Evolutionary conservation across 2,888 invertebrate species (phyloP).

Genomic region (Apamea monoglypha): DNA sequence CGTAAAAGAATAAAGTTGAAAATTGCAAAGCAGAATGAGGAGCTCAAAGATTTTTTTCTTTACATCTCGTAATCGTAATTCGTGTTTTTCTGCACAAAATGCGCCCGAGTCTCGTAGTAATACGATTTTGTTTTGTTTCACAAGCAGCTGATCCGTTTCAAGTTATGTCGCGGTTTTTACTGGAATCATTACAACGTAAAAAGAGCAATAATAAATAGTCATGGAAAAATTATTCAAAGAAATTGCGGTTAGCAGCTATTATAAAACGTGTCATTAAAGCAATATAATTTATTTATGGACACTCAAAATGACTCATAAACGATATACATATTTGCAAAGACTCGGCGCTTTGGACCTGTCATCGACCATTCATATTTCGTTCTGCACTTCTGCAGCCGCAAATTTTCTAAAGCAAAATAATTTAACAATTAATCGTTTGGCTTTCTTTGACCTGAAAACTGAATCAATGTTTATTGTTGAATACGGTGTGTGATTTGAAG

Average conservation of each 20-base stretch:
- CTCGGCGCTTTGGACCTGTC: slow-evolving; percentile 41
- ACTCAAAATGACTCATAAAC: slow-evolving; percentile 49
- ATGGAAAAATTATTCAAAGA: slow-evolving; percentile 19
- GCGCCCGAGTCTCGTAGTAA: slow-evolving; percentile 11
- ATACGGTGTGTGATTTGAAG: slow-evolving; percentile 24
- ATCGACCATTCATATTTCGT: slow-evolving; percentile 56
- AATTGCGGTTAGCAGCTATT: slow-evolving; percentile 21
- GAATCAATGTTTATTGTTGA: slow-evolving; percentile 29
- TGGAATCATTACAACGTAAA: slow-evolving; percentile 24
- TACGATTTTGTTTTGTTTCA: slow-evolving; percentile 43
- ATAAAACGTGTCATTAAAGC: slow-evolving; percentile 28
- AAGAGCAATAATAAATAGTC: slow-evolving; percentile 13
- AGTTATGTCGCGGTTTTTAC: slow-evolving; percentile 30
- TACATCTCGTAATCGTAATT: slow-evolving; percentile 35
- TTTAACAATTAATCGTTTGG: slow-evolving; percentile 39
- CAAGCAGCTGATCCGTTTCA: slow-evolving; percentile 46
- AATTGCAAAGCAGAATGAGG: slow-evolving; percentile 9
- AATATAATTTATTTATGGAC: slow-evolving; percentile 31
- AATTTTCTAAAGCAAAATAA: slow-evolving; percentile 36
- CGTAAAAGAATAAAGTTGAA: slow-evolving; percentile 15
- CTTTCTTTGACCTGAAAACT: slow-evolving; percentile 46
- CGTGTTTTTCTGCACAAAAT: slow-evolving; percentile 46
- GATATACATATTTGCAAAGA: slow-evolving; percentile 44
- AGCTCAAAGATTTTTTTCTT: slow-evolving; percentile 23
- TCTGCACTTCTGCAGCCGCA: slow-evolving; percentile 17